Evolutionary conservation across 2,113 vertebrate genomes (phyloP).

Genomic region (Calonectris borealis): DNA sequence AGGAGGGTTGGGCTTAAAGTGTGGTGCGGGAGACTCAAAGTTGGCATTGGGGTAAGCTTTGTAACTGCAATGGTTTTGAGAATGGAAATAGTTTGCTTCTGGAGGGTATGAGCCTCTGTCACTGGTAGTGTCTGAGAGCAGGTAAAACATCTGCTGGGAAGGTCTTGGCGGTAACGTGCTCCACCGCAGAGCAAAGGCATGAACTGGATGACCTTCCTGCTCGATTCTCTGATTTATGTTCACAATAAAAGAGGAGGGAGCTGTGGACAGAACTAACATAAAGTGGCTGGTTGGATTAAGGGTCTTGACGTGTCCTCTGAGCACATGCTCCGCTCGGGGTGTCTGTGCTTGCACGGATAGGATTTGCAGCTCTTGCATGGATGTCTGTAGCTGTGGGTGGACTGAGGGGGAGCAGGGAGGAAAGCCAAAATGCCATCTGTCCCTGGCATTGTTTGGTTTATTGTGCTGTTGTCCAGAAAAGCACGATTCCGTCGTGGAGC

Average conservation of each 20-base stretch:
- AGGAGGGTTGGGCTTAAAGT: background rate
- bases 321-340: fast-evolving
- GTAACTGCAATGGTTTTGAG: background rate
- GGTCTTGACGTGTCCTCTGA: background rate
- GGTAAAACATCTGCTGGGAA: background rate
- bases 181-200: background rate
- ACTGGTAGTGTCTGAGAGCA: background rate
- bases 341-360: background rate
- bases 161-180: background rate
- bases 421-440: background rate
- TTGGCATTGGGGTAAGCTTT: background rate
- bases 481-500: fast-evolving
- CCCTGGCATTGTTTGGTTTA: background rate
- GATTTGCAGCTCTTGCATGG: background rate
- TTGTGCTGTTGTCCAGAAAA: background rate
- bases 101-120: background rate
- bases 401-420: background rate
- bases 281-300: background rate
- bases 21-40: background rate
- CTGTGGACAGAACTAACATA: background rate
- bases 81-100: background rate
- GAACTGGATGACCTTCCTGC: background rate
- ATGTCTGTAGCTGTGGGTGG: background rate
- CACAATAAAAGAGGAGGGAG: background rate
- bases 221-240: background rate